Conservation (phyloP, 2,797 vertebrate species). For the Alca torda region DNA sequence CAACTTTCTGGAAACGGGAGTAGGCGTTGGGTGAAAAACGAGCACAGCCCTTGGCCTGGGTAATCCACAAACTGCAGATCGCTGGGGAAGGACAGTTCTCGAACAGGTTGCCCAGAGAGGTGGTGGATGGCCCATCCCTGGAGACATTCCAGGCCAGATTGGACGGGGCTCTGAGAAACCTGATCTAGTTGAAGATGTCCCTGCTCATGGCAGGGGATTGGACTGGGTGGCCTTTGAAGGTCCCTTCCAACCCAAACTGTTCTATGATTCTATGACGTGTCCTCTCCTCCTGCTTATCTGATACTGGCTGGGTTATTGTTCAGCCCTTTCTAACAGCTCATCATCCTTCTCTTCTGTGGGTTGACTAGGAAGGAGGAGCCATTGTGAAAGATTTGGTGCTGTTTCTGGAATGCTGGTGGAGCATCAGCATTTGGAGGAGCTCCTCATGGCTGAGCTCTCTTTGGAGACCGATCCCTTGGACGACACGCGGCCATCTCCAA, state of each 20-base stretch:
- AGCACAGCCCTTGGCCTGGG: background rate
- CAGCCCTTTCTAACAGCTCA: background rate
- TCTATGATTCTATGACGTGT: background rate
- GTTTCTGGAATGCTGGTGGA: background rate
- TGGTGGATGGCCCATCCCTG: background rate
- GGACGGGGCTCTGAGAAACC: background rate
- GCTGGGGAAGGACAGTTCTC: background rate
- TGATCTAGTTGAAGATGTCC: background rate
- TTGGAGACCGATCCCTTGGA: background rate
- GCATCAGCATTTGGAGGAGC: background rate
- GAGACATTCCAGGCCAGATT: background rate
- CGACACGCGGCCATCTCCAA: rapidly evolving
- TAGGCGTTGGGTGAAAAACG: background rate
- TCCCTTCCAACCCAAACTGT: background rate
- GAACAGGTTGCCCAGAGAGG: background rate
- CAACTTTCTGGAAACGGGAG: background rate
- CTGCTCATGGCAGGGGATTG: rapidly evolving
- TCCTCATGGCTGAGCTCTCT: background rate
- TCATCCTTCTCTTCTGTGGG: background rate
- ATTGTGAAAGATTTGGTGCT: rapidly evolving
- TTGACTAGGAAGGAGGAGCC: background rate
- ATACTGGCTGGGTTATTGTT: background rate
- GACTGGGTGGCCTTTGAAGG: background rate
- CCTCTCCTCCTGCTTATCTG: background rate
- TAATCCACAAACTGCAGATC: background rate